These are phyloP conservation scores for Erebia epiphron DNA, from an alignment of 2,888 invertebrate genomes.

Conservation along the genomic window DNA sequence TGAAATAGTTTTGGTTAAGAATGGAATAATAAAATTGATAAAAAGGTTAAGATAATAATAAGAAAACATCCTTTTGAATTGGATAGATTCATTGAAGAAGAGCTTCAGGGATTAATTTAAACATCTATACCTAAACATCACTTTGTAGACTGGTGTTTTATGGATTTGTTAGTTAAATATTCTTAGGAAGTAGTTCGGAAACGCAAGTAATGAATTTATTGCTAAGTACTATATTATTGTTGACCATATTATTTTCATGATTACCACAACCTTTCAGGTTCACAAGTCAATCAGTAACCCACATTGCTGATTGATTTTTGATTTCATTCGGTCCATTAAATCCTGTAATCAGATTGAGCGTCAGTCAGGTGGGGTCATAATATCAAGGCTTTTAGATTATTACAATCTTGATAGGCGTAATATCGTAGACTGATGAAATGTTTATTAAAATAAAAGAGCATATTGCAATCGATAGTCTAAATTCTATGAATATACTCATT, in stretches of 20 bases:
- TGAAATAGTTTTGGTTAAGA: too few species aligned
- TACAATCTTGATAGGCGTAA: constrained; percentile 4
- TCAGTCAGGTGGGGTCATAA: constrained; percentile 16
- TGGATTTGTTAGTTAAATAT: too few species aligned
- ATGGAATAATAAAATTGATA: too few species aligned
- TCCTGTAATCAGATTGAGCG: constrained; percentile 16
- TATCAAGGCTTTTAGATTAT: constrained; percentile 28
- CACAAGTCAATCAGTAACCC: neutral
- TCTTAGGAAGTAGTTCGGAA: too few species aligned
- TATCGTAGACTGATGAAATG: neutral
- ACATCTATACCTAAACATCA: too few species aligned
- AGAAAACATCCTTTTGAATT: too few species aligned
- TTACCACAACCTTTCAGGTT: neutral
- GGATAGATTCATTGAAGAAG: too few species aligned
- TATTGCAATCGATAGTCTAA: neutral
- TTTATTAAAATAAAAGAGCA: neutral
- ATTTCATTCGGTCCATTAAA: constrained; percentile 7
- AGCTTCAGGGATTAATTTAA: too few species aligned
- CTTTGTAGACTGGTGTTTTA: too few species aligned
- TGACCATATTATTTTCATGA: neutral
- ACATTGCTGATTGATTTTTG: constrained; percentile 4
- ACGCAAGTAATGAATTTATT: neutral
- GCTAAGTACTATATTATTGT: neutral
- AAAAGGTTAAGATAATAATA: too few species aligned
- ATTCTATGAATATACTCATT: neutral